phyloP scores from a whole-genome alignment of 2,113 vertebrate genomes.

The Patagioenas fasciata region DNA sequence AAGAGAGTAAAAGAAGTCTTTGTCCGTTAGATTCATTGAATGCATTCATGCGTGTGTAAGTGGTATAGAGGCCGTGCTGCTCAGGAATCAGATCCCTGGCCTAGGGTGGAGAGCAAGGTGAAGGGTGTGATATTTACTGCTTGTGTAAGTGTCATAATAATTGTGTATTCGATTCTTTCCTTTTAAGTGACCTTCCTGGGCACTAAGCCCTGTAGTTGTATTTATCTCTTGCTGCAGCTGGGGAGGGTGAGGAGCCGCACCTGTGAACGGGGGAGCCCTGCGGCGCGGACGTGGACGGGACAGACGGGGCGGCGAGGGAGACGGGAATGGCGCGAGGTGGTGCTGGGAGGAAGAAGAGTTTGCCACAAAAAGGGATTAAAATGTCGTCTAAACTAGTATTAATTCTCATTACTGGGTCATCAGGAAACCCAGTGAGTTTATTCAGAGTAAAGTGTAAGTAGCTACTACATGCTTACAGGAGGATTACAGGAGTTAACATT shows the following conservation, averaged over 20 bases:
- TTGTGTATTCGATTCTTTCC: constrained; percentile 64
- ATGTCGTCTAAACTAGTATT: not conserved
- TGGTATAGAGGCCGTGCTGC: constrained; percentile 57
- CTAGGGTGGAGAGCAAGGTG: constrained; percentile 58
- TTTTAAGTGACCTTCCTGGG: constrained; percentile 66
- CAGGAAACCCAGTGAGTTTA: not conserved
- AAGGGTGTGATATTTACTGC: constrained; percentile 70
- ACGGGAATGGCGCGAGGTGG: not conserved
- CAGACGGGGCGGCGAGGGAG: not conserved
- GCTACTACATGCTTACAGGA: not conserved
- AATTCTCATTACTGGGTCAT: not conserved
- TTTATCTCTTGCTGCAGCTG: constrained; percentile 40
- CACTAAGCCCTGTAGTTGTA: constrained; percentile 38
- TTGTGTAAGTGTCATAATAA: constrained; percentile 69
- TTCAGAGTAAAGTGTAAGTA: not conserved
- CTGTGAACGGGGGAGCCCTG: constrained; percentile 28
- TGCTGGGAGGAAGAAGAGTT: not conserved
- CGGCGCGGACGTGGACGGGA: not conserved
- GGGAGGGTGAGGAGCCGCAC: constrained; percentile 34
- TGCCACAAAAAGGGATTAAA: not conserved
- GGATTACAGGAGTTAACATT: not conserved
- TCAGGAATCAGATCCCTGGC: constrained; percentile 66
- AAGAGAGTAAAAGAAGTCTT: constrained; percentile 72
- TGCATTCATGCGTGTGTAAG: constrained; percentile 72
- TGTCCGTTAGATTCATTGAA: constrained; percentile 69